A percentile compares a stretch with the other conserved stretches of the same genome.
phyloP scores from a whole-genome alignment of 1,140 invertebrate species.

The Thereuonema tuberculata region DNA sequence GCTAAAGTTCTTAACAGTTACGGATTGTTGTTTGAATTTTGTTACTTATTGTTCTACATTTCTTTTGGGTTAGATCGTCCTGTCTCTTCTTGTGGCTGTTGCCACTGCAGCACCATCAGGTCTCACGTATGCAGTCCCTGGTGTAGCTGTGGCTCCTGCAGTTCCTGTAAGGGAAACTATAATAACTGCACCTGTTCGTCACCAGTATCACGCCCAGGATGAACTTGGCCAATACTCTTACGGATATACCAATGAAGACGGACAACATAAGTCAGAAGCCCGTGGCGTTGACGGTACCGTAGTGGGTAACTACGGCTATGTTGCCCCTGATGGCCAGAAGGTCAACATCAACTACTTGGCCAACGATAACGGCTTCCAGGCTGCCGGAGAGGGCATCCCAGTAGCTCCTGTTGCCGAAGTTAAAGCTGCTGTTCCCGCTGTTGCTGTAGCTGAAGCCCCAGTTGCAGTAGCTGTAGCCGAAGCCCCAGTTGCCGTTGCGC shows the following conservation, averaged over 20 bases:
- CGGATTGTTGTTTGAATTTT: neutral
- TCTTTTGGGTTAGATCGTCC: neutral
- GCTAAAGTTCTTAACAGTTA: neutral
- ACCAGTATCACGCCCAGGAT: slow-evolving; percentile 12
- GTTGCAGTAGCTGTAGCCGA: neutral
- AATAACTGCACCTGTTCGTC: neutral
- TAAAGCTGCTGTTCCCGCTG: neutral
- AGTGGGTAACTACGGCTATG: slow-evolving; percentile 72
- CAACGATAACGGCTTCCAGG: slow-evolving; percentile 78
- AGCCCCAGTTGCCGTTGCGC: neutral
- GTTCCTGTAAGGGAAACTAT: neutral
- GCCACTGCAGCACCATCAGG: neutral
- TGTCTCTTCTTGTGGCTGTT: neutral
- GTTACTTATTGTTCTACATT: neutral
- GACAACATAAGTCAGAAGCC: slow-evolving; percentile 79
- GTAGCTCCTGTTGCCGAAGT: neutral
- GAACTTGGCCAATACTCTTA: slow-evolving; percentile 60
- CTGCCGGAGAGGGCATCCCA: slow-evolving; percentile 20
- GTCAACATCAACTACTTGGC: slow-evolving; percentile 76
- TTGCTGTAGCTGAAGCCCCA: neutral
- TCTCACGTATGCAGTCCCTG: neutral
- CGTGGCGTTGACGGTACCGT: slow-evolving; percentile 72
- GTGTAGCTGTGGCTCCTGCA: neutral
- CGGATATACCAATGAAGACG: slow-evolving; percentile 75
- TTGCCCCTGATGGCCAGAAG: slow-evolving; percentile 75